Evolutionary conservation across 2,113 vertebrate genomes (phyloP), one percentile per base, ranked within the genome.

Genomic region (Romanogobio albipinnatus): DNA sequence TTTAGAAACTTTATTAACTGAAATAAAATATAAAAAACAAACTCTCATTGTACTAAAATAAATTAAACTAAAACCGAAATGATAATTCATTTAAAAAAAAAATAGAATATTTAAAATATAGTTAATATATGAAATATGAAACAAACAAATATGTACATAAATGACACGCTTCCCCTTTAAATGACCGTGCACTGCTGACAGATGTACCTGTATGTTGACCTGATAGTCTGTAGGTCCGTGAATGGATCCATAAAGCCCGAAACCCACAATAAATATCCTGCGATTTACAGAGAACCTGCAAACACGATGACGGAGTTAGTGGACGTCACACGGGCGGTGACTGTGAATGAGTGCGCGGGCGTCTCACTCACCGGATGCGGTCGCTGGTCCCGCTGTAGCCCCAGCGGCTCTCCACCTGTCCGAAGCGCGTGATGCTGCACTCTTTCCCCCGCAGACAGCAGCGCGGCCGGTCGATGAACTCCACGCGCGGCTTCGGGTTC

Each of bases 341-440:
- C 14, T 1, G 3, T 14, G 10, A 62, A 29, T 4, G 24, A 62
- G 13, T 17, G 7, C 17, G 0, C 4, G 36, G 29, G 36, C 3
- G 33, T 71, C 15, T 66, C 36, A 5, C 91, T 92, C 88, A 99
- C 98, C 97, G 95, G 91, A 99, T 98, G 79, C 97, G 96, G 93
- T 99, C 97, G 17, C 97, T 99, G 6, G 98, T 99, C 73, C 98
- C 97, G 0, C 98, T 99, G 93, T 99, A 99, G 51, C 98, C 98
- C 98, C 98, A 99, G 93, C 98, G 97, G 92, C 97, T 99, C 93
- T 99, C 98, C 91, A 99, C 98, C 91, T 98, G 98, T 88, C 97
- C 97, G 90, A 99, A 99, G 36, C 97, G 96, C 26, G 95, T 99
- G 92, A 99, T 97, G 93, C 96, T 98, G 91, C 98, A 98, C 90